Percentiles rank a stretch among this genome's conserved stretches.
Conservation (phyloP, 2,888 invertebrate genomes). For the Agrotis ipsilon region DNA sequence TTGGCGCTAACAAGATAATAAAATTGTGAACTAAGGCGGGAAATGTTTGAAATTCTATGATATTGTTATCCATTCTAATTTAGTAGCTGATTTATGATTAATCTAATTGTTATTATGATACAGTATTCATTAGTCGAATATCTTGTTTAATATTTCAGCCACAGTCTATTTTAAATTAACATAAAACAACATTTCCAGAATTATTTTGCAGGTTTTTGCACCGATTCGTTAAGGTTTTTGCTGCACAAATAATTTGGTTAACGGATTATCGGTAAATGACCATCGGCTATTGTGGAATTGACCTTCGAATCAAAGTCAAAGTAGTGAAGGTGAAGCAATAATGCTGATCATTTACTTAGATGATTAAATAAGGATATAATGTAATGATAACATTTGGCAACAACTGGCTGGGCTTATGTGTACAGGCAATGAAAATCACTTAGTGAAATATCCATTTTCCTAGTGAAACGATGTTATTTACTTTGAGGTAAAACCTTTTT, state of each 20-base stretch:
- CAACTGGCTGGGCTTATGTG: neutral
- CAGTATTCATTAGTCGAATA: neutral
- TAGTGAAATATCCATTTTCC: too few species aligned
- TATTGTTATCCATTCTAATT: constrained; percentile 2
- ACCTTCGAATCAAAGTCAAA: constrained; percentile 54
- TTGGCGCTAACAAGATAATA: constrained; percentile 13
- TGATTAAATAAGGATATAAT: constrained; percentile 8
- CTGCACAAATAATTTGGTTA: constrained; percentile 31
- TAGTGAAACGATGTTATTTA: too few species aligned
- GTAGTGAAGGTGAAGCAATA: constrained; percentile 40
- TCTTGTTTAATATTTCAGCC: neutral
- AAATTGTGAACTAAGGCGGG: neutral
- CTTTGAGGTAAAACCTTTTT: too few species aligned
- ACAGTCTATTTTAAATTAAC: neutral
- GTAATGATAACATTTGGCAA: neutral
- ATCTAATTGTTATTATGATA: neutral
- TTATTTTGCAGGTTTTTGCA: constrained; percentile 18
- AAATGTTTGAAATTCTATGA: neutral
- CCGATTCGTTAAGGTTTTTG: constrained; percentile 17
- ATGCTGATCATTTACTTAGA: neutral
- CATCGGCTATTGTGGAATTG: constrained; percentile 35
- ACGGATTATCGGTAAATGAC: constrained; percentile 42
- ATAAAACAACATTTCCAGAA: neutral
- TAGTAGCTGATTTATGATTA: neutral
- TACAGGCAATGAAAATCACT: neutral